A percentile compares a stretch with the other conserved stretches of the same genome.
These are phyloP conservation scores for Bovichtus diacanthus DNA, from an alignment of 2,797 vertebrate species.

Conservation along the genomic window DNA sequence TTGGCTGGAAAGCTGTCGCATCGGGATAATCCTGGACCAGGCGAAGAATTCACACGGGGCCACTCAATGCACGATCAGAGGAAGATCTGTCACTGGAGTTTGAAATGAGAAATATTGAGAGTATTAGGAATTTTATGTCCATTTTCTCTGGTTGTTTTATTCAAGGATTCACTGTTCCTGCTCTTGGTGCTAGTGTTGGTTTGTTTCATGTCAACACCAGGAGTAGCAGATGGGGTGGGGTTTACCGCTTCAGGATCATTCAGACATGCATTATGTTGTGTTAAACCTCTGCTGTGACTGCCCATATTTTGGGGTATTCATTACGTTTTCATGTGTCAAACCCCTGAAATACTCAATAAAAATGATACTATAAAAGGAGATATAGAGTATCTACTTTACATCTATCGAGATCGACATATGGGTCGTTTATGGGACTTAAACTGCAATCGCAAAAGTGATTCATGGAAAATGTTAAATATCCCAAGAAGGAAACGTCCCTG, in stretches of 20 bases:
- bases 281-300: background rate
- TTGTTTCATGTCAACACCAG: constrained; percentile 24
- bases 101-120: constrained; percentile 63
- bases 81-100: constrained; percentile 64
- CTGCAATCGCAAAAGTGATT: no score
- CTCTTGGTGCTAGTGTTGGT: constrained; percentile 2
- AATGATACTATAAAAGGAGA: background rate
- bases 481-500: background rate
- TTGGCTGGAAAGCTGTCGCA: constrained; percentile 71
- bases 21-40: constrained; percentile 73
- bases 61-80: constrained; percentile 54
- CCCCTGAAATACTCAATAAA: background rate
- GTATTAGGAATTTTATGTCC: constrained; percentile 67
- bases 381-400: no score
- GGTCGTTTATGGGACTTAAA: no score
- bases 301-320: background rate
- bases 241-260: constrained; percentile 27
- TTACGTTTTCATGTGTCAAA: constrained; percentile 4
- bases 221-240: constrained; percentile 12
- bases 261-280: constrained; percentile 13
- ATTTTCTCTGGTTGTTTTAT: constrained; percentile 61
- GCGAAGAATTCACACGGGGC: constrained; percentile 58
- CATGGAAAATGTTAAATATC: background rate
- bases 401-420: no score
- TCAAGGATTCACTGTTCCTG: constrained; percentile 35